phyloP scores from a whole-genome alignment of 2,797 vertebrate genomes.

The Argya squamiceps region DNA sequence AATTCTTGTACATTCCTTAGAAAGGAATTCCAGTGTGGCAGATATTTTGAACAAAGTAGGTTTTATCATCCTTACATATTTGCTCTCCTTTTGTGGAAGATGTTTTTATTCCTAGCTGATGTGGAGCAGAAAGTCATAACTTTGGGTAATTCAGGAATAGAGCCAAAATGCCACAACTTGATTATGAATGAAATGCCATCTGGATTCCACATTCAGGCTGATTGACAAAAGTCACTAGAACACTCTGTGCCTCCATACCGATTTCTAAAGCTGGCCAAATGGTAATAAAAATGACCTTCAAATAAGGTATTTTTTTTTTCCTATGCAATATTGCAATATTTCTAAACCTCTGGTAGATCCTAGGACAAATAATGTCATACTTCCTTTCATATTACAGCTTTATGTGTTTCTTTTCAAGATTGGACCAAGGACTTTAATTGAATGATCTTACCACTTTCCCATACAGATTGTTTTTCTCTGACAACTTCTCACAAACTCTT shows the following conservation, averaged over 20 bases:
- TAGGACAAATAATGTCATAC: background rate
- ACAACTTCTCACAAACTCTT: background rate
- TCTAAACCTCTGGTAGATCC: background rate
- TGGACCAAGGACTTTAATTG: background rate
- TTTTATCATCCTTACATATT: background rate
- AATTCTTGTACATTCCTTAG: background rate
- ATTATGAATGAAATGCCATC: conserved; percentile 48
- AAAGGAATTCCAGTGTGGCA: background rate
- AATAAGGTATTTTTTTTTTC: background rate
- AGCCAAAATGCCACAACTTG: conserved; percentile 33
- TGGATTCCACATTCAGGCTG: background rate
- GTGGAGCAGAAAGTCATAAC: background rate
- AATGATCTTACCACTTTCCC: background rate
- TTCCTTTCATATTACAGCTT: background rate
- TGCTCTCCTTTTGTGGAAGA: background rate
- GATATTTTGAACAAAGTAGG: background rate
- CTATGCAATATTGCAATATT: background rate
- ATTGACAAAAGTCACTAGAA: background rate
- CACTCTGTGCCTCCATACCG: rapidly evolving
- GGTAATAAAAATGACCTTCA: conserved; percentile 5
- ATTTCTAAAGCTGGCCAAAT: background rate
- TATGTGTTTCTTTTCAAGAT: background rate
- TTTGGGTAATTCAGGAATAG: background rate
- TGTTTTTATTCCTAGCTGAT: background rate
- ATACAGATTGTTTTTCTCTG: background rate